A percentile compares a stretch with the other conserved stretches of the same genome.
These are phyloP conservation scores for Megalonaias nervosa DNA, from an alignment of 1,140 invertebrate genomes.

Conservation along the genomic window DNA sequence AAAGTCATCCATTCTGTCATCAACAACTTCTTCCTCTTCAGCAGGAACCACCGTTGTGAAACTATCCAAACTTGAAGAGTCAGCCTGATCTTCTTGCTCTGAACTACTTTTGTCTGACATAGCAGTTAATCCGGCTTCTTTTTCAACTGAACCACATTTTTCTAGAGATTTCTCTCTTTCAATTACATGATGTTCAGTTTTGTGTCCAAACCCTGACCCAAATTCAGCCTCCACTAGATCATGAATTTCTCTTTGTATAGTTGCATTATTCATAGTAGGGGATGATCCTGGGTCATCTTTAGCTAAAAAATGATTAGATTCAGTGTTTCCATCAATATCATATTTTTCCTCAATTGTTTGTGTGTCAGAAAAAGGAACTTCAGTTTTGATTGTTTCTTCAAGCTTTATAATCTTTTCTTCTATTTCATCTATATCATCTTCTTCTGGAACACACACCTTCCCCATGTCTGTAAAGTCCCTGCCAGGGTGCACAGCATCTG, in stretches of 20 bases:
- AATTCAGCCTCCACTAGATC: no score
- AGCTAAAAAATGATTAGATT: constrained; percentile 32
- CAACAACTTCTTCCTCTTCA: constrained; percentile 84
- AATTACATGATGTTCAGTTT: no score
- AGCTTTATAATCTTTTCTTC: constrained; percentile 28
- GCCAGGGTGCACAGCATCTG: background rate
- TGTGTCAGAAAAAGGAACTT: background rate
- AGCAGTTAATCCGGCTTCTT: background rate
- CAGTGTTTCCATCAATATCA: constrained; percentile 14
- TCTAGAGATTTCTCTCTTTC: no score
- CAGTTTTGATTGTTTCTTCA: constrained; percentile 5
- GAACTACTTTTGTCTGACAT: constrained; percentile 13
- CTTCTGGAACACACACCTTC: constrained; percentile 47
- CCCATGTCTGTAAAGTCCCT: constrained; percentile 30
- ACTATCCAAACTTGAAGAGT: constrained; percentile 89
- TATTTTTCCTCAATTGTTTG: background rate
- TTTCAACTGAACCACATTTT: background rate
- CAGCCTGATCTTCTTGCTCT: constrained; percentile 68
- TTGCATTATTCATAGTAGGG: no score
- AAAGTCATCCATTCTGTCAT: constrained; percentile 75
- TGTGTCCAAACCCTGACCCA: no score
- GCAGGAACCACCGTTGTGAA: constrained; percentile 77
- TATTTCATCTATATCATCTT: constrained; percentile 30
- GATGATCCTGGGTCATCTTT: constrained; percentile 13
- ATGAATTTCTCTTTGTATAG: no score